Percentiles rank a stretch among this genome's conserved stretches.
phyloP scores from a whole-genome alignment of 2,888 invertebrate genomes.

The Xylota sylvarum region DNA sequence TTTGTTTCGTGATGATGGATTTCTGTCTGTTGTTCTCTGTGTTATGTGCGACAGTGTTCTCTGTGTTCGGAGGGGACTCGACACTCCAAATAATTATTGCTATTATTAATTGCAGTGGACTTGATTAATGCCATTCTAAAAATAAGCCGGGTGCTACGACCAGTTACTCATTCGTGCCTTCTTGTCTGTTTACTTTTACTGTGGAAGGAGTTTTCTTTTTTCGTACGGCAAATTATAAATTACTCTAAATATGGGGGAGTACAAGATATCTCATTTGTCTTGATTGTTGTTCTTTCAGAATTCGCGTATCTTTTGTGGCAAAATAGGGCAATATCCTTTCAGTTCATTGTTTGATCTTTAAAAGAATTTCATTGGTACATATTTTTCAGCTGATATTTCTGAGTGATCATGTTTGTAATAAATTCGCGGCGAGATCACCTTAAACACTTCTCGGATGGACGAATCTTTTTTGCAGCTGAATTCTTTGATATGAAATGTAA shows the following conservation, averaged over 20 bases:
- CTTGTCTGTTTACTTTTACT: not conserved
- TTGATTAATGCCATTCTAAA: slow-evolving; percentile 59
- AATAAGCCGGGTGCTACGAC: slow-evolving; percentile 19
- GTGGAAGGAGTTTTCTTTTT: not conserved
- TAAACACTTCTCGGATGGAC: too few relatives aligned
- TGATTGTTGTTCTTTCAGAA: not conserved
- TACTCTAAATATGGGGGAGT: slow-evolving; percentile 27
- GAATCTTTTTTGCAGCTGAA: too few relatives aligned
- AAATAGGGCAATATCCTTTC: not conserved
- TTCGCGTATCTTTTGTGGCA: slow-evolving; percentile 1
- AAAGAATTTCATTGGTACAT: too few relatives aligned
- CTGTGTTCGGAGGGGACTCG: not conserved
- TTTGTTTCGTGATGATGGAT: slow-evolving; percentile 69
- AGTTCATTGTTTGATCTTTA: too few relatives aligned
- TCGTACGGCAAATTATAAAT: slow-evolving; percentile 22
- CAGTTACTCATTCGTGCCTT: not conserved
- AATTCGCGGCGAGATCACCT: too few relatives aligned
- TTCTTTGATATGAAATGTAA: too few relatives aligned
- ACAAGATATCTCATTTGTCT: slow-evolving; percentile 12
- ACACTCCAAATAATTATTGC: slow-evolving; percentile 49
- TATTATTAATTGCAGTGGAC: slow-evolving; percentile 64
- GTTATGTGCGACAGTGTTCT: too few relatives aligned
- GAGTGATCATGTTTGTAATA: too few relatives aligned
- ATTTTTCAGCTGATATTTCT: too few relatives aligned
- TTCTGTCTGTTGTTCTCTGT: slow-evolving; percentile 4